Evolutionary conservation across 2,888 invertebrate species (phyloP).

Genomic region (Caenorhabditis plicata): DNA sequence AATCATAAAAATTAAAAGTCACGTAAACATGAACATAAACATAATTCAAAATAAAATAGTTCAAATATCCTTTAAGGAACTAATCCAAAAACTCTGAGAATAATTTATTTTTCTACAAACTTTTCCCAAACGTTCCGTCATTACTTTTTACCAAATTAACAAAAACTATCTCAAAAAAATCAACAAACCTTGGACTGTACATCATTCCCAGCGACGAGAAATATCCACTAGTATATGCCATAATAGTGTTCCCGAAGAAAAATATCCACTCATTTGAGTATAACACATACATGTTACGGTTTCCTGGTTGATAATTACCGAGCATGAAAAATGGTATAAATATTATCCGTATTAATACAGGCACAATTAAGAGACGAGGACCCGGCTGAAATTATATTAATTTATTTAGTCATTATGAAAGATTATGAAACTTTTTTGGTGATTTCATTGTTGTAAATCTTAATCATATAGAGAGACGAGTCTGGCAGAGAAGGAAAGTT

Average conservation of each 20-base stretch:
- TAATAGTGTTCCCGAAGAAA: slow-evolving; percentile 70
- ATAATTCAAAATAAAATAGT: too few species aligned
- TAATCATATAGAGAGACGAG: too few species aligned
- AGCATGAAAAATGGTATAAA: slow-evolving; percentile 87
- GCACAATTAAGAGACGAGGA: slow-evolving; percentile 77
- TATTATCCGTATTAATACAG: slow-evolving; percentile 75
- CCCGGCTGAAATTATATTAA: slow-evolving; percentile 73
- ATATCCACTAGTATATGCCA: slow-evolving; percentile 89
- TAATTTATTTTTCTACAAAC: neutral
- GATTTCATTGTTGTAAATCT: neutral
- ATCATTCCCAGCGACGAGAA: slow-evolving; percentile 88
- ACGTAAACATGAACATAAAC: too few species aligned
- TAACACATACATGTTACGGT: slow-evolving; percentile 76
- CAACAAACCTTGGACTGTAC: slow-evolving; percentile 76
- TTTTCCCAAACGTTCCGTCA: neutral
- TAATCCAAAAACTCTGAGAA: too few species aligned
- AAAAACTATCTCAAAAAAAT: neutral
- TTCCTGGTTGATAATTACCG: slow-evolving; percentile 82
- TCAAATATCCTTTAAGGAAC: too few species aligned
- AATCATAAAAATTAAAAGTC: too few species aligned
- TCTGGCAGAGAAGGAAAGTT: too few species aligned
- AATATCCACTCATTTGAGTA: slow-evolving; percentile 74
- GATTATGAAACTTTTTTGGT: neutral
- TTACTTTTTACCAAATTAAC: neutral
- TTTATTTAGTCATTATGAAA: neutral